These are phyloP conservation scores for Drosophila imparisetae DNA, from an alignment of 2,888 invertebrate genomes.

Conservation along the genomic window DNA sequence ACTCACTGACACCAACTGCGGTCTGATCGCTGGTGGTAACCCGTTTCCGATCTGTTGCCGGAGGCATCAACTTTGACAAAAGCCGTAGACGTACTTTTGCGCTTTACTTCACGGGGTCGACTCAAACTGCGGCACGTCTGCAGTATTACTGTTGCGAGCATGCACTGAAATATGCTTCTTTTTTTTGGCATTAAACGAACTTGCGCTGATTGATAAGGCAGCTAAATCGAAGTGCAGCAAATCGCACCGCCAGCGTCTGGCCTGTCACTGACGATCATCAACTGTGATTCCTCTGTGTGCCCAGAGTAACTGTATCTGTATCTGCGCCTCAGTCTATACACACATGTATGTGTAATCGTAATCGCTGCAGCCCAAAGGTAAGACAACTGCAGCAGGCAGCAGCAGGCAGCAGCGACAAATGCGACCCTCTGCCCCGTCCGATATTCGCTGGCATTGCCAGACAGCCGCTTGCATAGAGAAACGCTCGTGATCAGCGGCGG, in stretches of 20 bases:
- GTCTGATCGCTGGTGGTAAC: constrained; percentile 29
- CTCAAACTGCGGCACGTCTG: constrained; percentile 67
- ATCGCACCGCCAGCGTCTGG: constrained; percentile 57
- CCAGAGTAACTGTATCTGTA: constrained; percentile 25
- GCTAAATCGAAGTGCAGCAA: constrained; percentile 66
- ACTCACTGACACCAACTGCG: constrained; percentile 34
- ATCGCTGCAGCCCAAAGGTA: constrained; percentile 69
- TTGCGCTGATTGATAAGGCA: constrained; percentile 72
- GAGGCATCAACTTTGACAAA: constrained; percentile 1
- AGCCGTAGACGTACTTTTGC: neutral
- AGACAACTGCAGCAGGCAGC: constrained; percentile 47
- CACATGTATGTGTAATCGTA: constrained; percentile 41
- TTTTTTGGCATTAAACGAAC: constrained; percentile 74
- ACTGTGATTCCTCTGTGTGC: constrained; percentile 30
- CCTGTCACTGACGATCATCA: constrained; percentile 48
- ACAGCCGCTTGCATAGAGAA: constrained; percentile 63
- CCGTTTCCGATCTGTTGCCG: constrained; percentile 6
- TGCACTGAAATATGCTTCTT: constrained; percentile 68
- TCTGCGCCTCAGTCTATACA: constrained; percentile 11
- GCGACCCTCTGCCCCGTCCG: constrained; percentile 32
- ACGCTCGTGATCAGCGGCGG: constrained; percentile 67
- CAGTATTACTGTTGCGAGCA: constrained; percentile 64
- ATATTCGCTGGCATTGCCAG: constrained; percentile 36
- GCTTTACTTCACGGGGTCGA: constrained; percentile 21
- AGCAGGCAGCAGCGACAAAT: constrained; percentile 13